A percentile compares a stretch with the other conserved stretches of the same genome.
Conservation (phyloP, 2,888 invertebrate genomes). For the Caenorhabditis doughertyi region DNA sequence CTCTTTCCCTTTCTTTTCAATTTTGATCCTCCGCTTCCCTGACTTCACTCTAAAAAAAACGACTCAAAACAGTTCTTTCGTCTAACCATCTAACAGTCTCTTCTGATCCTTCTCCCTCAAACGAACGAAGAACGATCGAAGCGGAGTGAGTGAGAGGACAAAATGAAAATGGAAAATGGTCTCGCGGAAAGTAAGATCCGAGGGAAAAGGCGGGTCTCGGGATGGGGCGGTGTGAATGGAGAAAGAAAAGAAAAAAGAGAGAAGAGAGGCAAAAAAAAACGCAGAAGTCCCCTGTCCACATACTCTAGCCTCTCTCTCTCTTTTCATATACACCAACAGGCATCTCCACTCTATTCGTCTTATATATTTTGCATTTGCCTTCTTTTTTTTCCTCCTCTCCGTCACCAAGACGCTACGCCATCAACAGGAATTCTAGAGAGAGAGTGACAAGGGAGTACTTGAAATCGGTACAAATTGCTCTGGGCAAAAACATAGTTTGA, state of each 20-base stretch:
- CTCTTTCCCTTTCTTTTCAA: conserved; percentile 5
- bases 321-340: conserved; percentile 6
- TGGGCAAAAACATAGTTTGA: not conserved
- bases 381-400: conserved; percentile 6
- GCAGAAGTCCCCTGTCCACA: conserved; percentile 30
- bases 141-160: not conserved
- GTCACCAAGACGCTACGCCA: conserved; percentile 21
- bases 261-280: conserved; percentile 9
- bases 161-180: no score
- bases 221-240: conserved; percentile 47
- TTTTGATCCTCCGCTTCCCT: not conserved
- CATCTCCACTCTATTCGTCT: conserved; percentile 32
- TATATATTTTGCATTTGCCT: conserved; percentile 50
- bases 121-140: not conserved
- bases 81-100: conserved; percentile 3
- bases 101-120: conserved; percentile 40
- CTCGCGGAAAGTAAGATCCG: conserved; percentile 32
- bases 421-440: conserved; percentile 6
- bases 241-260: conserved; percentile 7
- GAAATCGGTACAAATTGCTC: not conserved
- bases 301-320: conserved; percentile 51
- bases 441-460: conserved; percentile 1
- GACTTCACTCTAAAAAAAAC: conserved; percentile 5
- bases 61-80: conserved; percentile 53
- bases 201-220: conserved; percentile 43